Conservation (phyloP, 2,797 vertebrate genomes). For the Gymnothorax reevesii region DNA sequence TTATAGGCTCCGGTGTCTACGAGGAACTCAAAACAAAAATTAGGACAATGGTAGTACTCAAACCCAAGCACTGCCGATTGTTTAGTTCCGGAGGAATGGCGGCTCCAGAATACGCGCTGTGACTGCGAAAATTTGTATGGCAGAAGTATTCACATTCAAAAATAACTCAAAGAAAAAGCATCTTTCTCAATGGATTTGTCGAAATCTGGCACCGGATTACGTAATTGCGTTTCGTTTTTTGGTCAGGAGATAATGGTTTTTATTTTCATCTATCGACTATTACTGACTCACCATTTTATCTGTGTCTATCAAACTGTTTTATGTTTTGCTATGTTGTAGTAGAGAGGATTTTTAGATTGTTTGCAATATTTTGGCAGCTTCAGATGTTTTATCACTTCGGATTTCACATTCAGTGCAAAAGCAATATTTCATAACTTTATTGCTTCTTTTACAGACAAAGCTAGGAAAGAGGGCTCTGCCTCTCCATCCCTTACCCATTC, state of each 20-base stretch:
- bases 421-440: neutral
- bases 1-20: no score
- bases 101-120: no score
- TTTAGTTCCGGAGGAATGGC: no score
- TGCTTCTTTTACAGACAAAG: slow-evolving; percentile 49
- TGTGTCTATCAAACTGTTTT: neutral
- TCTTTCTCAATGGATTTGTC: no score
- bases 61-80: no score
- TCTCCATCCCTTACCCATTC: slow-evolving; percentile 29
- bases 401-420: neutral
- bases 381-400: neutral
- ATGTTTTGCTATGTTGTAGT: neutral
- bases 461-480: neutral
- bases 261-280: neutral
- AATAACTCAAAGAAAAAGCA: no score
- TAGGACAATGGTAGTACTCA: no score
- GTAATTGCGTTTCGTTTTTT: no score
- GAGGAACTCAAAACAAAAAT: no score
- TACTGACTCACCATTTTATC: neutral
- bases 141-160: no score
- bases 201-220: no score
- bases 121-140: no score
- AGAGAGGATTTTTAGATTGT: neutral
- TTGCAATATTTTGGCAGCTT: neutral
- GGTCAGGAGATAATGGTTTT: neutral